These are phyloP conservation scores for Propithecus perrieri DNA, from an alignment of 2,797 vertebrate genomes.

Conservation along the genomic window DNA sequence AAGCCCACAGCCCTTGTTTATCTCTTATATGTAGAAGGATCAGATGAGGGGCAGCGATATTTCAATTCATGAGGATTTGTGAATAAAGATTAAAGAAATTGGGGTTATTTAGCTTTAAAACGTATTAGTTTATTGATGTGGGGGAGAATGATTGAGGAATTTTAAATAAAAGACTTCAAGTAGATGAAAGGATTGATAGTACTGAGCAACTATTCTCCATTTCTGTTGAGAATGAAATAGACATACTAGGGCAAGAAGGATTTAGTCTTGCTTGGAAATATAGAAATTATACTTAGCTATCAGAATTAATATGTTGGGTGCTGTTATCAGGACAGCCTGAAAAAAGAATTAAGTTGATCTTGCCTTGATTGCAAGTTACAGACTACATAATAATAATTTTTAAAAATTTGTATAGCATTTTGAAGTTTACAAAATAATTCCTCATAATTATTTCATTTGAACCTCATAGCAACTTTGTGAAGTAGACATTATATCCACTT, in stretches of 20 bases:
- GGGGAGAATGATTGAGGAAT: not conserved
- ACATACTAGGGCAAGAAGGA: not conserved
- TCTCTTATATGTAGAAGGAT: slow-evolving; percentile 35
- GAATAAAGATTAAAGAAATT: slow-evolving; percentile 36
- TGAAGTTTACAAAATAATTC: not conserved
- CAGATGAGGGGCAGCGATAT: not conserved
- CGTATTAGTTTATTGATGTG: slow-evolving; percentile 24
- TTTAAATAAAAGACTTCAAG: slow-evolving; percentile 38
- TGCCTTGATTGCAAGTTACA: slow-evolving; percentile 2
- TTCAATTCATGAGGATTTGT: slow-evolving; percentile 26
- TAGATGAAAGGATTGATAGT: slow-evolving; percentile 34
- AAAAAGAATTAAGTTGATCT: slow-evolving; percentile 29
- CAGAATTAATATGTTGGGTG: slow-evolving; percentile 3
- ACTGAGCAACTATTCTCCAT: slow-evolving; percentile 28
- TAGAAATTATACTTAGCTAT: slow-evolving; percentile 1
- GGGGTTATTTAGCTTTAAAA: slow-evolving; percentile 37
- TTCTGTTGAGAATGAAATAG: slow-evolving; percentile 14
- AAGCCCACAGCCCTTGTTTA: not conserved
- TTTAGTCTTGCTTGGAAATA: slow-evolving; percentile 18
- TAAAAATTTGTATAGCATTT: not conserved
- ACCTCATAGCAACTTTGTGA: slow-evolving; percentile 9
- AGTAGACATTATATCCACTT: not conserved
- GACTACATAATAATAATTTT: not conserved
- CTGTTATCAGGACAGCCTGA: not conserved
- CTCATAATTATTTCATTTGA: slow-evolving; percentile 26